Evolutionary conservation across 1,140 invertebrate species (phyloP).

Genomic region (Onthophagus taurus): DNA sequence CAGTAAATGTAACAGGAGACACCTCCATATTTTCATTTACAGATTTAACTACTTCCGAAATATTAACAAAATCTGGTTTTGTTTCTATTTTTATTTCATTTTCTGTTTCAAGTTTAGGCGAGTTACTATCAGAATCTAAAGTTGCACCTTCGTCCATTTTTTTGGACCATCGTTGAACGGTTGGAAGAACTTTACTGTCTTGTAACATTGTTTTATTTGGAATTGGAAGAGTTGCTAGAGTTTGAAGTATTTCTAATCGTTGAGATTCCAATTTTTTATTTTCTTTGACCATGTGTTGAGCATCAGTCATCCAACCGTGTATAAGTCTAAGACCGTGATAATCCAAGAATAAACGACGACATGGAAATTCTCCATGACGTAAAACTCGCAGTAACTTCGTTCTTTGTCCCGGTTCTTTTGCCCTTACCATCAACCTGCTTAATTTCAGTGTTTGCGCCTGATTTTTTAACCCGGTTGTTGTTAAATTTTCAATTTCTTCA

Average conservation of each 20-base stretch:
- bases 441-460: slow-evolving; percentile 79
- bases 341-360: slow-evolving; percentile 81
- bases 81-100: slow-evolving; percentile 15
- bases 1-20: slow-evolving; percentile 5
- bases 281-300: slow-evolving; percentile 24
- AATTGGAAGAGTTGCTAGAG: slow-evolving; percentile 75
- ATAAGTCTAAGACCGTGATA: slow-evolving; percentile 86
- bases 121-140: slow-evolving; percentile 36
- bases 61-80: slow-evolving; percentile 14
- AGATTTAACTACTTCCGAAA: slow-evolving; percentile 22
- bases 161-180: slow-evolving; percentile 72
- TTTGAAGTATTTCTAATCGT: slow-evolving; percentile 60
- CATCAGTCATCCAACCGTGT: slow-evolving; percentile 78
- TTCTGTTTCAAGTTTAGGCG: slow-evolving; percentile 27
- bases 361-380: slow-evolving; percentile 65
- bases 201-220: slow-evolving; percentile 86
- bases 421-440: slow-evolving; percentile 84
- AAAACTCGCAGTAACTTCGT: slow-evolving; percentile 60
- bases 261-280: slow-evolving; percentile 26
- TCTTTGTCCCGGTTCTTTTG: slow-evolving; percentile 67
- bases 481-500: slow-evolving; percentile 67
- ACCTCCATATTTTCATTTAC: slow-evolving; percentile 20
- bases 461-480: slow-evolving; percentile 70
- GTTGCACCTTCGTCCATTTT: slow-evolving; percentile 36
- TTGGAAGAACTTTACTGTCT: slow-evolving; percentile 78